Base-by-base conservation (phyloP, 2,888 invertebrate species). In the Aromia moschata region DNA sequence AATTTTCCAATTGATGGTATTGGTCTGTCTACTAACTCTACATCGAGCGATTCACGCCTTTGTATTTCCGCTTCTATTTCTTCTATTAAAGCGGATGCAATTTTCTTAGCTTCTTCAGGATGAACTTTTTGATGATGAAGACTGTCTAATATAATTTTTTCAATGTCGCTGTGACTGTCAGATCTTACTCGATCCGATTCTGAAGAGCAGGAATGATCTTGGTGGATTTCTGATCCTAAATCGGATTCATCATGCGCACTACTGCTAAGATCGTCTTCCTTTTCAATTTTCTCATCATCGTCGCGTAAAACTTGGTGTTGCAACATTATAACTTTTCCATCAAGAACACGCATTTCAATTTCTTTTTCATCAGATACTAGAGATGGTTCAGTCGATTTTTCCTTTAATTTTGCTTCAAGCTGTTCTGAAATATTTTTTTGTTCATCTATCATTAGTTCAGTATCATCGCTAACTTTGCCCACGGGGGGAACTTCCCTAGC, bases 41-140 rank as follows among this genome's bases (percentile, higher is more conserved):
- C 14, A 20, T 62, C 58, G 5, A 63, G 36, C 9, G 67, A 60
- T 25, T 74, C 75, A 16, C 82, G 75, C 65, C 80, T 80, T 58
- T 82, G 79, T n/a, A 84, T 81, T 74, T 84, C 84, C 1, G 75
- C 77, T 74, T 85, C 85, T 60, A 85, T 84, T 70, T 84, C 83
- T 54, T 81, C 82, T 1, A 85, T 77, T 46, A 85, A 73, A 64
- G 83, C 81, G 61, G 81, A 79, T 1, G 85, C 84, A 31, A 84
- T 81, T 56, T 78, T 75, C 71, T 81, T 79, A 0, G 84, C 84
- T 70, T 84, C 84, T 46, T 82, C 82, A 12, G 81, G 80, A 41
- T 81, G 80, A 25, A 83, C 79, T 69, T 78, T 79, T 68, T 80
- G 79, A 17, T 79, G 77, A 12, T 80, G 77, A 18, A 81, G 71